Conservation (phyloP, 2,797 vertebrate species). For the Hippocampus kuda region DNA sequence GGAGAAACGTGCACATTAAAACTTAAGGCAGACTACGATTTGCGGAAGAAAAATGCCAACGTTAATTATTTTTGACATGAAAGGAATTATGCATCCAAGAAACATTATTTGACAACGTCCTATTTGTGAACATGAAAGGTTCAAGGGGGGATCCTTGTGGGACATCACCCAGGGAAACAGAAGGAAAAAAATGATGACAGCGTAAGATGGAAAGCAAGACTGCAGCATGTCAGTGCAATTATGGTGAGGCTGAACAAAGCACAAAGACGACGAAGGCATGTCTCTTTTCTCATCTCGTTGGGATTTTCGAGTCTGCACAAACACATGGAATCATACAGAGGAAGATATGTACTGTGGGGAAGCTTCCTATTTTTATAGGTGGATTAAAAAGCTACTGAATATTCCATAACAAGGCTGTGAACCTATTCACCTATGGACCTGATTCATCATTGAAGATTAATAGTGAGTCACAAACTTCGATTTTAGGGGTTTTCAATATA, state of each 20-base stretch:
- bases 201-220: neutral
- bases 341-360: neutral
- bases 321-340: too few species aligned
- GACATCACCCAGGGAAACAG: neutral
- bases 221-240: neutral
- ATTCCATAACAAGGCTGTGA: neutral
- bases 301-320: neutral
- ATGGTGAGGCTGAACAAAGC: neutral
- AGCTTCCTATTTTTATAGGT: neutral
- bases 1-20: neutral
- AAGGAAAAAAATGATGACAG: neutral
- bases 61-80: neutral
- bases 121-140: neutral
- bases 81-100: too few species aligned
- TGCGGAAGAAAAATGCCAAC: neutral
- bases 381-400: neutral
- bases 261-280: neutral
- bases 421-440: neutral
- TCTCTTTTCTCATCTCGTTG: neutral
- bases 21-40: neutral
- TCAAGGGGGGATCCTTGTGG: neutral
- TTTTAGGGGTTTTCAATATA: conserved; percentile 8
- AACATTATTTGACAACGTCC: neutral
- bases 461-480: conserved; percentile 4
- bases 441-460: conserved; percentile 19